Conservation (phyloP, 2,797 vertebrate genomes). For the Cottoperca gobio region DNA sequence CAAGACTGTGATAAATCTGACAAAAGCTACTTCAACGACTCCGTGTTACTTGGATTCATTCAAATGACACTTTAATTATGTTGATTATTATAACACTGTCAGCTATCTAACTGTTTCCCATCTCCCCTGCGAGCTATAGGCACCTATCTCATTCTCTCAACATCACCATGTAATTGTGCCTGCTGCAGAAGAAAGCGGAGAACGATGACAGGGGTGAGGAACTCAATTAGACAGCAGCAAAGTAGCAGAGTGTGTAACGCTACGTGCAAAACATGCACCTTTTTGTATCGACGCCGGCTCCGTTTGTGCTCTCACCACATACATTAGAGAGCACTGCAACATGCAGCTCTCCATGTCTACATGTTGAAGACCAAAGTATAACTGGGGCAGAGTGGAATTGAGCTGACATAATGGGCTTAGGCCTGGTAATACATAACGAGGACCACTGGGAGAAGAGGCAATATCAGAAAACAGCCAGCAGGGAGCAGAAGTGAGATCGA, state of each 20-base stretch:
- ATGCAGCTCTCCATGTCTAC: constrained; percentile 13
- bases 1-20: constrained; percentile 27
- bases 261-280: constrained; percentile 32
- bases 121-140: constrained; percentile 25
- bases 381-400: not conserved
- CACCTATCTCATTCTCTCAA: constrained; percentile 27
- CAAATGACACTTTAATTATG: constrained; percentile 54
- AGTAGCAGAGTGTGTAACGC: constrained; percentile 26
- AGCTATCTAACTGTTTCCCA: constrained; percentile 41
- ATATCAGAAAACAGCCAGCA: constrained; percentile 59
- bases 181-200: constrained; percentile 36
- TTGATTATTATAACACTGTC: constrained; percentile 33
- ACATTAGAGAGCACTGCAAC: constrained; percentile 16
- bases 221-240: constrained; percentile 42
- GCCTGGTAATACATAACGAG: not conserved
- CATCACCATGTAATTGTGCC: constrained; percentile 39
- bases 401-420: not conserved
- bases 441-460: constrained; percentile 1
- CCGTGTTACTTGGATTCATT: constrained; percentile 34
- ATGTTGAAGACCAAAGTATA: not conserved
- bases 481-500: constrained; percentile 63
- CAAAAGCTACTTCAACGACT: constrained; percentile 13
- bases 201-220: constrained; percentile 38
- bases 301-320: constrained; percentile 8
- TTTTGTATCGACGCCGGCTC: not conserved